These are phyloP conservation scores for Beris chalybata DNA, from an alignment of 2,888 invertebrate genomes.

Conservation along the genomic window DNA sequence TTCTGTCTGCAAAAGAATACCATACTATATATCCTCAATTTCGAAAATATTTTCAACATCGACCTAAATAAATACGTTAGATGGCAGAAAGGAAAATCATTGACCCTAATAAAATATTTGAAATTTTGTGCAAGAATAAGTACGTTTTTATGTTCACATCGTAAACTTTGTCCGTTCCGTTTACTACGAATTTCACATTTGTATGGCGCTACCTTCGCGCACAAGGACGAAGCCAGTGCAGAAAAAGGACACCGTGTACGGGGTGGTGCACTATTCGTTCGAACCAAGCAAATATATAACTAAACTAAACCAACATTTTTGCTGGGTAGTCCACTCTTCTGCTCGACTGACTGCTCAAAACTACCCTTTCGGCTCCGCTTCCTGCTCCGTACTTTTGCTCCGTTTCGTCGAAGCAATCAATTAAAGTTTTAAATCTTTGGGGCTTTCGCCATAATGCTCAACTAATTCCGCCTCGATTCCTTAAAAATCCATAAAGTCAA, in stretches of 20 bases:
- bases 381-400: not conserved
- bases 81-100: slow-evolving; percentile 14
- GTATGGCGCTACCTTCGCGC: no score
- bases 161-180: no score
- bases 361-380: not conserved
- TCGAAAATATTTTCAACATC: not conserved
- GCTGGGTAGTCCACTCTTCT: not conserved
- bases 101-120: slow-evolving; percentile 11
- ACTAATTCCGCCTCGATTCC: slow-evolving; percentile 19
- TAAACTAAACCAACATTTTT: no score
- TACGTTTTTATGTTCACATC: no score
- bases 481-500: slow-evolving; percentile 16
- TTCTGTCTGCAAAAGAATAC: no score
- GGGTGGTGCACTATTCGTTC: not conserved
- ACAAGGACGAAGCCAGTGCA: no score
- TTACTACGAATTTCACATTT: no score
- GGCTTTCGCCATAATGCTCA: slow-evolving; percentile 14
- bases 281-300: slow-evolving; percentile 3
- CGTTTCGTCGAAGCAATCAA: slow-evolving; percentile 17
- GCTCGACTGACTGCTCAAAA: not conserved
- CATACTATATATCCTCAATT: no score
- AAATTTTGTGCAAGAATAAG: no score
- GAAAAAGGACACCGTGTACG: no score
- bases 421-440: slow-evolving; percentile 24
- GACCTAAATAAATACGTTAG: slow-evolving; percentile 21